phyloP scores from a whole-genome alignment of 2,113 vertebrate genomes.

The Microtus oregoni region DNA sequence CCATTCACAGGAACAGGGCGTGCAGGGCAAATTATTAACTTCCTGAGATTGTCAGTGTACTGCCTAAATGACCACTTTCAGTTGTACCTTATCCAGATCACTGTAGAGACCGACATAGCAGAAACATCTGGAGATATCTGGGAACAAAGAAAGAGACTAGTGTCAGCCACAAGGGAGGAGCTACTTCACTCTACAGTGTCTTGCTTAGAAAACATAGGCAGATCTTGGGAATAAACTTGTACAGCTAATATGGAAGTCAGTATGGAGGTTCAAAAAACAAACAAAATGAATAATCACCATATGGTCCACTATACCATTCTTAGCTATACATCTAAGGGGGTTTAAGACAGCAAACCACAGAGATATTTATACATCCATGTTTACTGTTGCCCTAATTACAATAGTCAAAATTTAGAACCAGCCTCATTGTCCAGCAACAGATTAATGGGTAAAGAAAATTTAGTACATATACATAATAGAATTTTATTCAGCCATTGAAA shows the following conservation, averaged over 20 bases:
- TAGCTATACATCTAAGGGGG: neutral
- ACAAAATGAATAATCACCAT: neutral
- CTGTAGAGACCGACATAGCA: neutral
- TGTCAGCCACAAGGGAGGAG: neutral
- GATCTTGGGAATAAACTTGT: neutral
- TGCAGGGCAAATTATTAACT: neutral
- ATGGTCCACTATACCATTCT: neutral
- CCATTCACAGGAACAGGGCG: neutral
- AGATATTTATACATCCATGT: neutral
- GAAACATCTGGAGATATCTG: neutral
- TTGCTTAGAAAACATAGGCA: neutral
- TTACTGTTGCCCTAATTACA: neutral
- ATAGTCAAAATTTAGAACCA: neutral
- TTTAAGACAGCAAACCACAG: neutral
- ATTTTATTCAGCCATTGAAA: neutral
- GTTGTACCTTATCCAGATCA: neutral
- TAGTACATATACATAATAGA: neutral
- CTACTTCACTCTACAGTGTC: neutral
- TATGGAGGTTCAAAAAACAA: neutral
- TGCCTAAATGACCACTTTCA: neutral
- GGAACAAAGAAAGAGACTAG: neutral
- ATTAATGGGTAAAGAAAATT: neutral
- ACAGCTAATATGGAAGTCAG: neutral
- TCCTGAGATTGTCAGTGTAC: neutral
- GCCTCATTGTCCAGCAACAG: neutral